Evolutionary conservation across 2,797 vertebrate species (phyloP), one percentile per base, ranked within the genome.

Genomic region (Gallinago solitaria): DNA sequence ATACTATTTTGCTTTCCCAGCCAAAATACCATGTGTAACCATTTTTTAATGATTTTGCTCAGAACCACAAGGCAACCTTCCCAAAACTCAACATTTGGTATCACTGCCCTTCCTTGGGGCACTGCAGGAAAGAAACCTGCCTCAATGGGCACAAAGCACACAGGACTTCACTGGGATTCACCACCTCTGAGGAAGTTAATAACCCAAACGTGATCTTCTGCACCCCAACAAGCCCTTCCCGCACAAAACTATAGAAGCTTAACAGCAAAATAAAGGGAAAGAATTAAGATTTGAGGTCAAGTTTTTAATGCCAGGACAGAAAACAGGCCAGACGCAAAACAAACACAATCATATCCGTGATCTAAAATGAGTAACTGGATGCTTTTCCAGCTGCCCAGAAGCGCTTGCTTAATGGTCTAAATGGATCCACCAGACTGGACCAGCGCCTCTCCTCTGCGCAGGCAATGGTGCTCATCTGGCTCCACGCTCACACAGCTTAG

Each of bases 141-240:
- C 30, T 23, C 20, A 24, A 9, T 7, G 14, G 28, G 24, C 76
- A 75, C 11, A 41, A 71, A 79, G 33, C 65, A 74, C 35, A 21
- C 16, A 18, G 12, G 33, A 43, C 33, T 39, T 59, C 7, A 30
- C 23, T 48, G 28, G 61, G 43, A 61, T 67, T 79, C 43, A 12
- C 6, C 0, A 0, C 11, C 54, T 61, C 76, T 0, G 1, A 61
- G 37, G 51, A 75, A 59, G 10, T 27, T 2, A 20, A 50, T 48
- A 63, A 59, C 57, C 9, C 9, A 20, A 61, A 87, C 1, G 3
- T 9, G 30, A 41, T 79, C 53, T 63, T 78, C 2, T 25, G 43
- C 57, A 56, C 43, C 33, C 51, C 54, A 27, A 1, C 2, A 50
- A 68, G 54, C 37, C 70, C n/a, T 39, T 51, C 43, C 47, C 48